Percentiles rank a stretch among this genome's conserved stretches.
Conservation (phyloP, 2,797 vertebrate species). For the Taenioides sp. region DNA sequence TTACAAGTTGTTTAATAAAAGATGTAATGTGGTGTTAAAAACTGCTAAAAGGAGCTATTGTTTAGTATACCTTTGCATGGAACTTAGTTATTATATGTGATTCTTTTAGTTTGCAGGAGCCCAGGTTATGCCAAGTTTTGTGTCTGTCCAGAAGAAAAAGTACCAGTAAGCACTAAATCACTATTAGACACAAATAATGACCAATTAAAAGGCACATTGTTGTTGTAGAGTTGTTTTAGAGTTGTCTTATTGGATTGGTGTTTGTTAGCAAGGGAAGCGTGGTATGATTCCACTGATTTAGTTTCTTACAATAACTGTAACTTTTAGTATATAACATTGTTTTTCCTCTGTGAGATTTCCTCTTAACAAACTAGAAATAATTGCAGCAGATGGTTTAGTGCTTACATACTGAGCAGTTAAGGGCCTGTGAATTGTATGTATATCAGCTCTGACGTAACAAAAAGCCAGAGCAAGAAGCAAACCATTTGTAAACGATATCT, state of each 20-base stretch:
- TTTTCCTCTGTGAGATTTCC: conserved; percentile 27
- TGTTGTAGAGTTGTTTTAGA: background rate
- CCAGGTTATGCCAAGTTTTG: too few species aligned
- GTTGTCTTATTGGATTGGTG: background rate
- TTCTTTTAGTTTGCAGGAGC: too few species aligned
- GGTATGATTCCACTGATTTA: background rate
- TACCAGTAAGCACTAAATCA: too few species aligned
- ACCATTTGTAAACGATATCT: conserved; percentile 56
- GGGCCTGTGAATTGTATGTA: conserved; percentile 19
- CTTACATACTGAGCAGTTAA: conserved; percentile 39
- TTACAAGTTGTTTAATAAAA: background rate
- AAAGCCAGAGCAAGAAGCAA: conserved; percentile 35
- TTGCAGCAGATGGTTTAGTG: conserved; percentile 25
- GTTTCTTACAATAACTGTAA: background rate
- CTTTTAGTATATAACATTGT: conserved; percentile 25
- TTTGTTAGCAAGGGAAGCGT: background rate
- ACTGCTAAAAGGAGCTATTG: background rate
- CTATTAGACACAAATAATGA: too few species aligned
- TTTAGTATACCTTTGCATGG: background rate
- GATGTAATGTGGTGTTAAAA: background rate
- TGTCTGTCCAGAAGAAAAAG: too few species aligned
- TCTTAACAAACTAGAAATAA: conserved; percentile 38
- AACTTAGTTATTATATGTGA: background rate
- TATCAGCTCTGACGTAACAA: conserved; percentile 35
- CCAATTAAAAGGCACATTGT: background rate